Conservation (phyloP, 2,113 vertebrate species). For the Crocuta crocuta region DNA sequence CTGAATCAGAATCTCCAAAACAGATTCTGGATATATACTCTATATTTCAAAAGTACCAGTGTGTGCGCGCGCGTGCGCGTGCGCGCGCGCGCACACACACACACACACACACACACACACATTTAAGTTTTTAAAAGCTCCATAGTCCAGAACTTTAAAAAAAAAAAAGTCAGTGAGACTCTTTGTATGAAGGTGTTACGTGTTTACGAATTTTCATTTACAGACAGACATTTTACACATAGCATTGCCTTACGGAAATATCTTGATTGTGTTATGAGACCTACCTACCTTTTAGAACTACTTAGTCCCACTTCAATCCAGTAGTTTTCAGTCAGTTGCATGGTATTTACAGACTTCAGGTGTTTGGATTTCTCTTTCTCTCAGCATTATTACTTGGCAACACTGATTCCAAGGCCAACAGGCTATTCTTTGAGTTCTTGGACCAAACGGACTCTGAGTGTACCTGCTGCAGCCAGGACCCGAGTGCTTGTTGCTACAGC, state of each 20-base stretch:
- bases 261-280: neutral
- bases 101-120: no score
- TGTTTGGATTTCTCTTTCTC: conserved; percentile 11
- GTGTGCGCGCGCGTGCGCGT: neutral
- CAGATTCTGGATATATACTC: neutral
- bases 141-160: neutral
- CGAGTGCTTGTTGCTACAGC: conserved; percentile 84
- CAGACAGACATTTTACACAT: neutral
- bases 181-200: neutral
- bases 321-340: neutral
- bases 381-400: conserved; percentile 28
- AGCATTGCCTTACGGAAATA: neutral
- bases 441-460: conserved; percentile 89
- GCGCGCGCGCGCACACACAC: neutral
- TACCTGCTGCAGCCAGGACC: conserved; percentile 88
- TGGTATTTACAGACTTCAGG: neutral
- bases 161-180: neutral
- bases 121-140: neutral
- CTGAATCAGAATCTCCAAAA: neutral
- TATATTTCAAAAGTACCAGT: neutral
- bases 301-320: neutral
- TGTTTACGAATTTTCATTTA: conserved; percentile 14
- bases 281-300: neutral
- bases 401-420: conserved; percentile 82
- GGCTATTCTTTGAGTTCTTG: conserved; percentile 89